Percentiles rank a stretch among this genome's conserved stretches.
Conservation (phyloP, 2,113 vertebrate species). For the Hydrolagus affinis region DNA sequence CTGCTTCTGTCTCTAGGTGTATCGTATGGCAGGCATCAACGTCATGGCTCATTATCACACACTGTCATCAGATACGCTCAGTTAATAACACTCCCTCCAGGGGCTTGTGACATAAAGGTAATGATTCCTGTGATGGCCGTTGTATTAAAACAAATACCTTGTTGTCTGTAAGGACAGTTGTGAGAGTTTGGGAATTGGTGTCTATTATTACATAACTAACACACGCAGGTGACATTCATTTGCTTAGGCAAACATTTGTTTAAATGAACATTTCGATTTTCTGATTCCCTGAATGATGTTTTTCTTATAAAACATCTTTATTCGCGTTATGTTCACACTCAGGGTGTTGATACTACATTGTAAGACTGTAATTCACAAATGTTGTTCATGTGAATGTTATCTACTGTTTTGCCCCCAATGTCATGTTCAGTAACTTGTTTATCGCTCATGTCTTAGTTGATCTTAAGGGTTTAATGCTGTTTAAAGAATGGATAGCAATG, state of each 20-base stretch:
- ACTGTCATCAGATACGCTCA: slow-evolving; percentile 35
- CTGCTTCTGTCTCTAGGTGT: slow-evolving; percentile 38
- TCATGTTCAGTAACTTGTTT: not conserved
- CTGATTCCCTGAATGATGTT: not conserved
- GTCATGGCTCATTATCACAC: slow-evolving; percentile 38
- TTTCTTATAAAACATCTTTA: not conserved
- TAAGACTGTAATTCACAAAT: not conserved
- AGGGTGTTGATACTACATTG: not conserved
- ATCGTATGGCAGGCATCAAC: slow-evolving; percentile 46
- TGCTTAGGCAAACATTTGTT: not conserved
- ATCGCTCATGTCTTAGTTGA: not conserved
- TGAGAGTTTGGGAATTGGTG: not conserved
- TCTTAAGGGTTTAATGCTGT: not conserved
- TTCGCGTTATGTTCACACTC: not conserved
- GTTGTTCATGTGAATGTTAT: not conserved
- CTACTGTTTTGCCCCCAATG: not conserved
- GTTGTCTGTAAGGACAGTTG: not conserved
- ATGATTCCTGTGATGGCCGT: slow-evolving; percentile 20
- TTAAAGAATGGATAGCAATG: not conserved
- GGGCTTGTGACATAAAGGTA: slow-evolving; percentile 34
- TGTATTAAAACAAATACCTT: slow-evolving; percentile 18
- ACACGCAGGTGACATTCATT: not conserved
- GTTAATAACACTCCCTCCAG: slow-evolving; percentile 34
- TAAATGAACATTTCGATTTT: not conserved
- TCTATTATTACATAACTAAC: not conserved